Base-by-base conservation (phyloP, 2,797 vertebrate genomes). In the Bufotes viridis region DNA sequence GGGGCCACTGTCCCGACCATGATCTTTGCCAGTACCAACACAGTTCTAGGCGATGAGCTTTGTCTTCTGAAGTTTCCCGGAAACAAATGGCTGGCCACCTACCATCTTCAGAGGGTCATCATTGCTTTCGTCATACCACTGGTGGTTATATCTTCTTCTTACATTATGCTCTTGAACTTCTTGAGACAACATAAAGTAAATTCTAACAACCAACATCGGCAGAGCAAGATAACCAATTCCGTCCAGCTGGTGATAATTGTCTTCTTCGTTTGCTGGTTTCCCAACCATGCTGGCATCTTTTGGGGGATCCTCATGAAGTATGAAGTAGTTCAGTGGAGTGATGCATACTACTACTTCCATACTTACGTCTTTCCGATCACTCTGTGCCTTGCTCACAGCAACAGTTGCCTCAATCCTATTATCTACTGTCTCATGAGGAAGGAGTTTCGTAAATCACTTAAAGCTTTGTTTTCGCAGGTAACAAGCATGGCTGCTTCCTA, bases 221-320 rank as follows among this genome's bases (percentile, higher is more conserved):
- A 90, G 53, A 84, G 87, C 1, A 90, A 91, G 0, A 92, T 96
- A 2, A 94, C 95, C 24, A 93, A 91, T 82, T 96, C 96, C 0
- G 79, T 96, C 79, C 92, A 93, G 0, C 91, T 96, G 69, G 93
- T 97, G 60, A 93, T 97, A 6, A 90, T 95, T 0, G 94, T 95
- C 1, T 97, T 96, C 91, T 95, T 95, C 22, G 80, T 93, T 86
- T 97, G 96, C 92, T 96, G 96, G 96, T 95, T 97, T 90, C 96
- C 96, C 0, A 96, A 96, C 93, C 96, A 97, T 0, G 82, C 95
- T 70, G 93, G 95, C 85, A 95, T 95, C 0, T 82, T 96, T 34
- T 97, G 96, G 96, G 88, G 93, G 0, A 89, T 93, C 61, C 90
- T 97, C 60, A 94, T 97, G 72, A 96, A 96, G 17, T 92, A 95